Evolutionary conservation across 2,888 invertebrate species (phyloP), one percentile per base, ranked within the genome.

Genomic region (Heliconius ismenius): DNA sequence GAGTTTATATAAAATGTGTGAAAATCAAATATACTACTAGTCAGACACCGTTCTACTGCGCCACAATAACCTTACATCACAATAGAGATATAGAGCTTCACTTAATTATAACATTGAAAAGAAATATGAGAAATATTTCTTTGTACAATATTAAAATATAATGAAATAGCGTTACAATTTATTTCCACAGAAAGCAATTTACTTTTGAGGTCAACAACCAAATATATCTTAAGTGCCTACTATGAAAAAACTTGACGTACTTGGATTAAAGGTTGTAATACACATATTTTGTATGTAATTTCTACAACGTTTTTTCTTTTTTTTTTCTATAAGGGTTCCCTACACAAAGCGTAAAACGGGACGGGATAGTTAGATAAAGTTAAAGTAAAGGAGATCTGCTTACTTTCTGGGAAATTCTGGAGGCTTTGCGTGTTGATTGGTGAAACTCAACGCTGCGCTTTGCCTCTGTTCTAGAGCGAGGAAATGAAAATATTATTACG

Each of bases 141-240:
- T 58, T 70, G 58, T 70, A 70, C 58, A 70, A 54, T 70, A 70
- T 58, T 49, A 32, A 69, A 28, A 28, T 49, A 69, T 49, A 69
- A 69, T 54, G 70, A 58, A 58, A 58, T 70, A 70, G 58, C 70
- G n/a, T 36, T 36, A 70, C 70, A 36, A 70, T 70, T 58, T 70
- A 70, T 70, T 70, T 58, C 54, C 58, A 70, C 70, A n/a, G 36
- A 70, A 70, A 70, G 70, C 70, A 70, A 58, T 70, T 70, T 70
- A 70, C 70, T 70, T 69, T 70, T 70, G 70, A 70, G 70, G 70
- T 70, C 70, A 70, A 70, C 70, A 58, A 36, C 67, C 28, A 62
- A 39, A 69, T 62, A 49, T 49, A 63, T 70, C 70, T 70, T 70
- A 70, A 70, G 70, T 32, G n/a, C 70, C 58, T 58, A 24, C 70